Base-by-base conservation (phyloP, 2,113 vertebrate genomes). In the Ibidorhyncha struthersii region DNA sequence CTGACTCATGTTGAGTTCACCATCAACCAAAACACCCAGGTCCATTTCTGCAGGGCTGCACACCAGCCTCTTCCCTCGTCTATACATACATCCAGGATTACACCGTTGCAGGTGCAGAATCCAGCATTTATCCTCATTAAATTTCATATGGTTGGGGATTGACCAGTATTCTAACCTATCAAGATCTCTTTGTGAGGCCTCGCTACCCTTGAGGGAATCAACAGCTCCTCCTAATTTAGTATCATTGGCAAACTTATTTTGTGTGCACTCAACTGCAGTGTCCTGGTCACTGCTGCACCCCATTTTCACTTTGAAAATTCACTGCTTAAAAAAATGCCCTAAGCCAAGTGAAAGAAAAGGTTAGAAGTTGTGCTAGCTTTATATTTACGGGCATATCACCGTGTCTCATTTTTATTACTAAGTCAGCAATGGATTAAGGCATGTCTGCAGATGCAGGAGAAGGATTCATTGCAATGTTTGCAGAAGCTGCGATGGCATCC, bases 351-450 rank as follows among this genome's bases (percentile, higher is more conserved):
- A 43, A 82, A 76, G 67, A 65, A 41, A 36, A 69, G 21, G 10
- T 3, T 56, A 36, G 41, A 61, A 94, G 43, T 45, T 82, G 40
- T 76, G n/a, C 9, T 85, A 70, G 25, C 58, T 91, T 80, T 73
- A 27, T 73, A 88, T 61, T 85, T 82, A 23, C 53, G 86, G 82
- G 16, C 53, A 4, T 91, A 87, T 71, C 29, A 38, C 45, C n/a
- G 32, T 58, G 58, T 82, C 70, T 90, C 29, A 22, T 77, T 80
- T 41, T 79, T 76, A 69, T 80, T 92, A 86, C 76, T 38, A 61
- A 91, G 71, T 90, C 85, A 95, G 90, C 82, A 95, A 34, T 66
- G 82, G 82, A 83, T 93, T 90, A 94, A 83, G 53, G 38, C 17
- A n/a, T 84, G 63, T 77, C 87, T 95, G 66, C 70, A 93, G 49